Base-by-base conservation (phyloP, 2,888 invertebrate genomes). In the Spicauda simplicius region DNA sequence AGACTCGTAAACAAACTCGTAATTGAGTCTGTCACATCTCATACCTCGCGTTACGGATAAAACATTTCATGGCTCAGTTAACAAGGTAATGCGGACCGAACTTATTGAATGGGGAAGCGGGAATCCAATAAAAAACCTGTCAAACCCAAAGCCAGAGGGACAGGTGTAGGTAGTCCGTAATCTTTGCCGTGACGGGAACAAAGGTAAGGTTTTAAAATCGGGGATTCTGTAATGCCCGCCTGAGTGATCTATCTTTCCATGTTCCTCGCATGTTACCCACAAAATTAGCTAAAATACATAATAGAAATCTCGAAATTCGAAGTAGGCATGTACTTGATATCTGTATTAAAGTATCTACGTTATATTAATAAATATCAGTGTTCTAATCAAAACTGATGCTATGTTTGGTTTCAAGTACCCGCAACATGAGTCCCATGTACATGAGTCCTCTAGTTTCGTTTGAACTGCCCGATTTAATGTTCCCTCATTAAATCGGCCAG, bases 121-220 rank as follows among this genome's bases (percentile, higher is more conserved):
- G 85, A 81, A 86, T 87, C 89, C 88, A 90, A 91, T 90, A 90
- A 89, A 89, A 87, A 84, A 87, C 76, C 87, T 90, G 91, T 91
- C 91, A 90, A 84, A 83, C 82, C 83, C 90, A 88, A 83, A 81
- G 79, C 79, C 76, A 78, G 87, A 85, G 20, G 67, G 69, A 68
- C 64, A 71, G 69, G 70, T 70, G 65, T 33, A 59, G 33, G 64
- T 56, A 63, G 64, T 69, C 56, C 65, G 45, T 70, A 65, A 70
- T 70, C 65, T 65, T 62, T 37, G 48, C 66, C 60, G 33, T 41
- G 37, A 55, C 60, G 19, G 59, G 59, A 59, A 65, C 66, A 60
- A 66, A 55, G 60, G 60, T 55, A 30, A 54, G 25, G 48, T 54
- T 65, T 65, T 65, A 59, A 65, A 65, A 65, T 54, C 41, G 16